phyloP scores from a whole-genome alignment of 1,140 invertebrate species.

The Polypedilum vanderplanki region DNA sequence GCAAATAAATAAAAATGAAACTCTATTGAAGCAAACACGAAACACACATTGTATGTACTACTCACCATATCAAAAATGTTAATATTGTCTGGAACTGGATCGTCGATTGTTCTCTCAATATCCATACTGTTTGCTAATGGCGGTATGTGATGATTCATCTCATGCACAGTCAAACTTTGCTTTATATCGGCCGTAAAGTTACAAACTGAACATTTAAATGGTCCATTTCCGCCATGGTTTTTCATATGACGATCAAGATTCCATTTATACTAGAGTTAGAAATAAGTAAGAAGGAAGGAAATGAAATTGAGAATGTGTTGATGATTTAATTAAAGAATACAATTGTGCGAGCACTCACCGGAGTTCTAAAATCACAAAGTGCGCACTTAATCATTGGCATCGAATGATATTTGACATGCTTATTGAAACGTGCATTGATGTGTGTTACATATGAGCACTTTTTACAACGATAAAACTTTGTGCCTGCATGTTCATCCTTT shows the following conservation, averaged over 20 bases:
- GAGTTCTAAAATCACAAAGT: slow-evolving; percentile 85
- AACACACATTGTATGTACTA: neutral
- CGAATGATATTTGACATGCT: slow-evolving; percentile 90
- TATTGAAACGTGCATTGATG: slow-evolving; percentile 80
- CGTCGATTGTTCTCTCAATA: slow-evolving; percentile 34
- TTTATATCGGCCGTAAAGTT: slow-evolving; percentile 89
- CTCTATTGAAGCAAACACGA: neutral
- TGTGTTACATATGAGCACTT: slow-evolving; percentile 88
- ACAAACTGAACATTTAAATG: slow-evolving; percentile 78
- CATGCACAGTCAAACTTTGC: slow-evolving; percentile 85
- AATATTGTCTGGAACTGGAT: neutral
- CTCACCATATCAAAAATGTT: slow-evolving; percentile 25
- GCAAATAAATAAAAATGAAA: neutral
- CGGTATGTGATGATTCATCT: slow-evolving; percentile 80
- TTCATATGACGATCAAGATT: slow-evolving; percentile 88
- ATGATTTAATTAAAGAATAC: neutral
- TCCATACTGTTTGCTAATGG: slow-evolving; percentile 35
- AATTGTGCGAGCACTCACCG: slow-evolving; percentile 37
- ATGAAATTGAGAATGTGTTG: neutral
- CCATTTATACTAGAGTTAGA: slow-evolving; percentile 61
- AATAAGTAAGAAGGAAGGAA: neutral
- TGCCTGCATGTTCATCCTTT: slow-evolving; percentile 51
- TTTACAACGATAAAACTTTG: slow-evolving; percentile 71
- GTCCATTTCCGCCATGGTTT: slow-evolving; percentile 76
- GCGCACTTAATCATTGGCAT: slow-evolving; percentile 91